These are phyloP conservation scores for Sciurus niger DNA, from an alignment of 2,113 vertebrate genomes.

Conservation along the genomic window DNA sequence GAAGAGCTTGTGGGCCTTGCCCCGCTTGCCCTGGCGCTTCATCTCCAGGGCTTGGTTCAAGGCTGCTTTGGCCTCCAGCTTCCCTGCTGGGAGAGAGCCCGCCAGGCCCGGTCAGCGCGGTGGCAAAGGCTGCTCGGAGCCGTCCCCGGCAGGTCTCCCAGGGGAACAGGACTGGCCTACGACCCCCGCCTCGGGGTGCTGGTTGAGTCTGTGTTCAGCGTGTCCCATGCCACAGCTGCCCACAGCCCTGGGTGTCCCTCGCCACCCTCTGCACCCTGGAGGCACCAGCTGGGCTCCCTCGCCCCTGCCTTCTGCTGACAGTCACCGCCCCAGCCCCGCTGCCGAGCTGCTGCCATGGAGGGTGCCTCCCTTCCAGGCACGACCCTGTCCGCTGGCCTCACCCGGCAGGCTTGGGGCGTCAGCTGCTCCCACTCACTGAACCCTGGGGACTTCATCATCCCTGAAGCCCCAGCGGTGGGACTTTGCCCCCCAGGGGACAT, in stretches of 20 bases:
- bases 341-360: background rate
- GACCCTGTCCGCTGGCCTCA: background rate
- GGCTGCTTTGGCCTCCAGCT: slow-evolving; percentile 94
- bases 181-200: no score
- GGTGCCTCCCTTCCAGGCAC: background rate
- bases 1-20: slow-evolving; percentile 97
- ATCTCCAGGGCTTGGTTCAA: slow-evolving; percentile 97
- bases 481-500: background rate
- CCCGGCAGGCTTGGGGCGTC: background rate
- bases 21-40: slow-evolving; percentile 96
- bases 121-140: background rate
- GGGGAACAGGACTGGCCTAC: background rate
- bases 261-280: background rate
- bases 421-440: background rate
- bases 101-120: background rate
- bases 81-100: slow-evolving; percentile 89
- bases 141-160: background rate
- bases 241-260: background rate
- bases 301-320: background rate
- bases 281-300: background rate
- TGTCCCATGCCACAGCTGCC: rapidly evolving
- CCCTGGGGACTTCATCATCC: background rate
- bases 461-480: background rate
- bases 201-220: rapidly evolving
- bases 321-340: no score